A percentile compares a stretch with the other conserved stretches of the same genome.
These are phyloP conservation scores for Amphiduros pacificus DNA, from an alignment of 2,888 invertebrate species.

Conservation along the genomic window DNA sequence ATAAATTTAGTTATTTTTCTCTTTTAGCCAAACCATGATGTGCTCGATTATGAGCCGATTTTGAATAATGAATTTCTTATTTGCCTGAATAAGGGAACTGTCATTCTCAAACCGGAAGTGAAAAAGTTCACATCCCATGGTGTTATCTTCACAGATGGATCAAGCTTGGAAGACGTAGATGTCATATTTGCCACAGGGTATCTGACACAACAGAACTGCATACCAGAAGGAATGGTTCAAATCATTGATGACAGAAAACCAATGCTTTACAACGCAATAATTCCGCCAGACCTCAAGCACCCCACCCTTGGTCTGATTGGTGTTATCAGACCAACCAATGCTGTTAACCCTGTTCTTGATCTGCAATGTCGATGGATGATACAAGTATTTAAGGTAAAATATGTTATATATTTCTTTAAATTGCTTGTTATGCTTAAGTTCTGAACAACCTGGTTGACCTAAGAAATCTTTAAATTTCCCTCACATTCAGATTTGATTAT, in stretches of 20 bases:
- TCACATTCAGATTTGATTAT: too few relatives aligned
- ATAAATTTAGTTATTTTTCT: too few relatives aligned
- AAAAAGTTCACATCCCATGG: constrained; percentile 39
- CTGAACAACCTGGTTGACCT: too few relatives aligned
- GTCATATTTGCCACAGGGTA: constrained; percentile 57
- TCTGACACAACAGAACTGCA: too few relatives aligned
- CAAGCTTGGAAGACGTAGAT: constrained; percentile 49
- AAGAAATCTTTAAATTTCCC: too few relatives aligned
- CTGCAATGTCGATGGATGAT: constrained; percentile 60
- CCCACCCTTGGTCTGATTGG: constrained; percentile 60
- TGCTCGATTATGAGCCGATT: constrained; percentile 56
- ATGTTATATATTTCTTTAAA: too few relatives aligned
- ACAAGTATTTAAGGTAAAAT: constrained; percentile 40
- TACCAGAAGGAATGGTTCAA: too few relatives aligned
- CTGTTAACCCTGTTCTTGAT: constrained; percentile 61
- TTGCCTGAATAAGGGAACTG: constrained; percentile 51
- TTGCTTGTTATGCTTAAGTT: too few relatives aligned
- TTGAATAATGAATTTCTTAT: constrained; percentile 61
- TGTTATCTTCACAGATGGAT: constrained; percentile 49
- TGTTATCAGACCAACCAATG: constrained; percentile 59
- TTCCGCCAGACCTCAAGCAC: constrained; percentile 51
- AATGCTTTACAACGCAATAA: constrained; percentile 60
- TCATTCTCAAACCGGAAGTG: constrained; percentile 33
- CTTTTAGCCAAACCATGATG: too few relatives aligned
- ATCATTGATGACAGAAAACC: too few relatives aligned